Evolutionary conservation across 2,888 invertebrate genomes (phyloP).

Genomic region (Rhogogaster chlorosoma): DNA sequence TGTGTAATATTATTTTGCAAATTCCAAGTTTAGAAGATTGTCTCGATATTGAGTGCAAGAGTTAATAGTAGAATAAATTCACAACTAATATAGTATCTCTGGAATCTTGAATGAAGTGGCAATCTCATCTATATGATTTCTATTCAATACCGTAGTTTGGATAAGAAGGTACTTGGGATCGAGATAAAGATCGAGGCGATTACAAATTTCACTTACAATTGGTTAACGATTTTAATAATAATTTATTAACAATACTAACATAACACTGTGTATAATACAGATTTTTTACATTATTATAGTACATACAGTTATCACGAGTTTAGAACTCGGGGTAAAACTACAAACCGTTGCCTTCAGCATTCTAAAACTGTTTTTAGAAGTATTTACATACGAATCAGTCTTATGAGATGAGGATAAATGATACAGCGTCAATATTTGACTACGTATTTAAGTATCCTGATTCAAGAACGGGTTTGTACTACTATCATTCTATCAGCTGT

Average conservation of each 20-base stretch:
- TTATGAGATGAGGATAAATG: constrained; percentile 15
- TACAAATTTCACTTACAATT: not conserved
- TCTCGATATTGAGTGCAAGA: not conserved
- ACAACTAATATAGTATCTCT: not conserved
- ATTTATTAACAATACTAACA: constrained; percentile 33
- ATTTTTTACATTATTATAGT: not conserved
- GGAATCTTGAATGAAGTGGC: not conserved
- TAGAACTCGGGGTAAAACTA: not conserved
- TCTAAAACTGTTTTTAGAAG: not conserved
- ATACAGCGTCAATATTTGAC: not conserved
- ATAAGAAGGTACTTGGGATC: constrained; percentile 6
- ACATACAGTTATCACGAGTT: not conserved
- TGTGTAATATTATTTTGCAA: not conserved
- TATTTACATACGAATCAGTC: constrained; percentile 29
- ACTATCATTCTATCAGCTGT: not conserved
- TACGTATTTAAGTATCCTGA: not conserved
- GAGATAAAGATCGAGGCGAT: not conserved
- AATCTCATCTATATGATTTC: not conserved
- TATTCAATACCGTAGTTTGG: not conserved
- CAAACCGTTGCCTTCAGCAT: not conserved
- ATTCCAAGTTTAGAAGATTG: not conserved
- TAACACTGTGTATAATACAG: constrained; percentile 20
- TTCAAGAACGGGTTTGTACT: not conserved
- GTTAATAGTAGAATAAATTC: not conserved
- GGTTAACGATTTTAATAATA: constrained; percentile 16